These are phyloP conservation scores for Cairina moschata DNA, from an alignment of 2,113 vertebrate species.

Conservation along the genomic window DNA sequence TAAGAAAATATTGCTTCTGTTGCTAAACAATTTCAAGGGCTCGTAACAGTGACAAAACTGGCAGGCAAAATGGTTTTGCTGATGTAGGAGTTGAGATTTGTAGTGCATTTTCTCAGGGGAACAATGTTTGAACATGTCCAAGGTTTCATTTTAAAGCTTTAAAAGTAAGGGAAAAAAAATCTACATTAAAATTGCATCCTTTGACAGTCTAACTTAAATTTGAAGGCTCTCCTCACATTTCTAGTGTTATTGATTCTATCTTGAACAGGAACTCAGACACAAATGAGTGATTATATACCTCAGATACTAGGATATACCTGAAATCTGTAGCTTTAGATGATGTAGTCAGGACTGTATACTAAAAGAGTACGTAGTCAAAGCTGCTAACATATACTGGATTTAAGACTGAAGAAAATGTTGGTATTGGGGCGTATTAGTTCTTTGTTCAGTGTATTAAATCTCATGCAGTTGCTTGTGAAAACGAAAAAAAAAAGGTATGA, in stretches of 20 bases:
- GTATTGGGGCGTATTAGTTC: constrained; percentile 13
- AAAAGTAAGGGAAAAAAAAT: neutral
- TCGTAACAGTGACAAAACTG: constrained; percentile 4
- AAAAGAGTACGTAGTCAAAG: neutral
- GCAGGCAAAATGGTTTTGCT: neutral
- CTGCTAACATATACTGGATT: neutral
- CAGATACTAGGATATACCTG: neutral
- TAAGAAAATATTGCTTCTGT: constrained; percentile 21
- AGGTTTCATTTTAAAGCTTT: constrained; percentile 1
- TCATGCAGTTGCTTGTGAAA: neutral
- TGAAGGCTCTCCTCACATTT: constrained; percentile 23
- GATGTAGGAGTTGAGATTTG: neutral
- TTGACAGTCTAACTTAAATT: constrained; percentile 35
- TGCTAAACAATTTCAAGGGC: constrained; percentile 21
- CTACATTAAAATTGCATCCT: neutral
- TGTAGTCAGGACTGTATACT: neutral
- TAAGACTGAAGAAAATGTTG: constrained; percentile 30
- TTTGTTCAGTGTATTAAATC: neutral
- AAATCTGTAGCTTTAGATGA: neutral
- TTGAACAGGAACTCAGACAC: neutral
- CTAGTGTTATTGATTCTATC: constrained; percentile 38
- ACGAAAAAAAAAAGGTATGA: neutral
- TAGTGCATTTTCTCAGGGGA: constrained; percentile 8
- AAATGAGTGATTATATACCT: constrained; percentile 36
- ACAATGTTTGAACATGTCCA: constrained; percentile 4